Conservation (phyloP, 2,888 invertebrate genomes). For the Acrocyrtus sp. region DNA sequence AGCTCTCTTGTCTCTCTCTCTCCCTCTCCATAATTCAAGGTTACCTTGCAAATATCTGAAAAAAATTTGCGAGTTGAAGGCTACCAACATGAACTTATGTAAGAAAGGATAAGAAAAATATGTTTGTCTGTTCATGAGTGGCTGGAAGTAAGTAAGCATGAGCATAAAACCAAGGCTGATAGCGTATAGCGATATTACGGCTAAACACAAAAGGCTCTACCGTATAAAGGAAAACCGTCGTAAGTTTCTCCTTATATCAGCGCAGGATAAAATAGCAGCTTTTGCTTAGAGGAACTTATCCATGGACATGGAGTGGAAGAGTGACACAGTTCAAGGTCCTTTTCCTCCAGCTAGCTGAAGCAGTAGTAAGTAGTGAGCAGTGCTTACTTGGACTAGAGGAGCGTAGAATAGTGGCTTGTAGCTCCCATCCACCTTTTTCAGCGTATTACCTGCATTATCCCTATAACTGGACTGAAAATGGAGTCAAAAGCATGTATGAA, state of each 20-base stretch:
- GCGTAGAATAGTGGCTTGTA: too few species aligned
- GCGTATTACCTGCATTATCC: too few species aligned
- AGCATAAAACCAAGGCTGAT: too few species aligned
- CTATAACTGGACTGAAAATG: too few species aligned
- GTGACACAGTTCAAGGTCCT: constrained; percentile 48
- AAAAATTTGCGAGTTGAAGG: constrained; percentile 13
- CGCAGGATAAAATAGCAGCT: neutral
- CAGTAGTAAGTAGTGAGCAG: too few species aligned
- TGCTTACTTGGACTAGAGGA: too few species aligned
- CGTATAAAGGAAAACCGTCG: neutral
- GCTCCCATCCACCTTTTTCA: too few species aligned
- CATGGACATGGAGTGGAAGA: constrained; percentile 28
- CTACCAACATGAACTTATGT: constrained; percentile 14
- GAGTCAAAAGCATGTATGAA: too few species aligned
- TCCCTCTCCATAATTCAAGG: neutral
- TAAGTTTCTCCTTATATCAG: neutral
- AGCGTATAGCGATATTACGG: too few species aligned
- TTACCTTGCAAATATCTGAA: neutral
- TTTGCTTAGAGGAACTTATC: constrained; percentile 16
- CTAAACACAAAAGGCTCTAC: neutral
- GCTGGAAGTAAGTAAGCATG: neutral
- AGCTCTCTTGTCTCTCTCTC: too few species aligned
- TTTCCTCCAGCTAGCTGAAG: too few species aligned
- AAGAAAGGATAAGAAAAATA: neutral
- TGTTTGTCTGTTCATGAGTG: neutral